Conservation (phyloP, 2,797 vertebrate genomes). For the Bovichtus diacanthus region DNA sequence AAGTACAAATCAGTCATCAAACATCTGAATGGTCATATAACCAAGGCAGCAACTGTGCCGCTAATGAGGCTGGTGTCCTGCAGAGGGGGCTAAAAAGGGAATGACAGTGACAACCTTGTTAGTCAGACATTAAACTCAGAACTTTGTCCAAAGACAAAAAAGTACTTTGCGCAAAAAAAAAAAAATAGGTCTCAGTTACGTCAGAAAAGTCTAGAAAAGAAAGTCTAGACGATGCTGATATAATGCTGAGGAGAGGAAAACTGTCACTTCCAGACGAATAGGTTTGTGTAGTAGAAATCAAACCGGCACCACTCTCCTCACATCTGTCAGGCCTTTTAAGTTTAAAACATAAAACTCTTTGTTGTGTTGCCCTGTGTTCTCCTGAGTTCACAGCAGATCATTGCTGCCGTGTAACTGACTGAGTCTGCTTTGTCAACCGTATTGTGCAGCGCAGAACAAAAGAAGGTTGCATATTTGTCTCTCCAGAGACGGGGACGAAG, state of each 20-base stretch:
- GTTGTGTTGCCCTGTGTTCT: constrained; percentile 24
- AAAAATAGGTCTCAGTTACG: constrained; percentile 6
- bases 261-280: constrained; percentile 24
- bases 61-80: constrained; percentile 63
- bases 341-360: constrained; percentile 15
- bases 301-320: not conserved
- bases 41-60: constrained; percentile 20
- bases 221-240: constrained; percentile 24
- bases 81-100: constrained; percentile 13
- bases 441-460: constrained; percentile 28
- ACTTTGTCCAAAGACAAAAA: constrained; percentile 1
- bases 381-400: constrained; percentile 25
- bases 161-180: constrained; percentile 5
- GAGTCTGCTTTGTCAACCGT: constrained; percentile 8
- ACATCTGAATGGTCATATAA: constrained; percentile 15
- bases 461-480: constrained; percentile 11
- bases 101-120: constrained; percentile 53
- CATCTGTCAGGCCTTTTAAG: constrained; percentile 23
- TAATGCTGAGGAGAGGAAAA: constrained; percentile 35
- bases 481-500: not conserved
- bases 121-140: constrained; percentile 49
- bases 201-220: constrained; percentile 24
- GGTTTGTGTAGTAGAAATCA: constrained; percentile 15
- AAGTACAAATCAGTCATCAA: constrained; percentile 30
- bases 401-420: constrained; percentile 2